phyloP scores from a whole-genome alignment of 2,888 invertebrate genomes.

The Sminthurinus aureus region DNA sequence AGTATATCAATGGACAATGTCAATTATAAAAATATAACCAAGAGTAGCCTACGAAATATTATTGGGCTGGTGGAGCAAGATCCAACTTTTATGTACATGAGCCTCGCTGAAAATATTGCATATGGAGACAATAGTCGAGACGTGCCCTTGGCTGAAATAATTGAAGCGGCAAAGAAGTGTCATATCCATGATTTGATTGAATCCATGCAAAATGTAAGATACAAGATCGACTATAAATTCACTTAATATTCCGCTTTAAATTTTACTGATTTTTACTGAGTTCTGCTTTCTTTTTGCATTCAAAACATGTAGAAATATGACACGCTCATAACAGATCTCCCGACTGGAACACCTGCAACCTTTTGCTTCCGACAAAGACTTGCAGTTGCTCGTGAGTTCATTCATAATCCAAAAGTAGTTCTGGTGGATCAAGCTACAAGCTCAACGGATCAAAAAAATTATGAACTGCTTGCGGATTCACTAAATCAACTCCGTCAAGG shows the following conservation, averaged over 20 bases:
- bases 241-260: too few species aligned
- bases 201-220: background rate
- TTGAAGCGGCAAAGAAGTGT: slow-evolving; percentile 65
- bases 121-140: slow-evolving; percentile 83
- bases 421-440: slow-evolving; percentile 49
- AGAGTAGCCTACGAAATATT: background rate
- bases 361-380: slow-evolving; percentile 49
- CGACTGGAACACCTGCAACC: background rate
- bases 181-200: slow-evolving; percentile 68
- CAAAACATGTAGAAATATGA: slow-evolving; percentile 37
- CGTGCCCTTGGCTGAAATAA: slow-evolving; percentile 68
- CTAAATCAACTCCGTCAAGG: slow-evolving; percentile 39
- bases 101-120: slow-evolving; percentile 79
- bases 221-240: too few species aligned
- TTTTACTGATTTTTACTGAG: too few species aligned
- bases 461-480: slow-evolving; percentile 37
- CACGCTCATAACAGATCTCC: slow-evolving; percentile 23
- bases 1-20: background rate
- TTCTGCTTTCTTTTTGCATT: background rate
- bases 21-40: background rate
- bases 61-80: background rate
- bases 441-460: slow-evolving; percentile 35
- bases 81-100: background rate
- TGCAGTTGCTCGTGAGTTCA: slow-evolving; percentile 44
- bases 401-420: slow-evolving; percentile 50